These are phyloP conservation scores for Chymomyza fuscimana DNA, from an alignment of 2,888 invertebrate species.

Conservation along the genomic window DNA sequence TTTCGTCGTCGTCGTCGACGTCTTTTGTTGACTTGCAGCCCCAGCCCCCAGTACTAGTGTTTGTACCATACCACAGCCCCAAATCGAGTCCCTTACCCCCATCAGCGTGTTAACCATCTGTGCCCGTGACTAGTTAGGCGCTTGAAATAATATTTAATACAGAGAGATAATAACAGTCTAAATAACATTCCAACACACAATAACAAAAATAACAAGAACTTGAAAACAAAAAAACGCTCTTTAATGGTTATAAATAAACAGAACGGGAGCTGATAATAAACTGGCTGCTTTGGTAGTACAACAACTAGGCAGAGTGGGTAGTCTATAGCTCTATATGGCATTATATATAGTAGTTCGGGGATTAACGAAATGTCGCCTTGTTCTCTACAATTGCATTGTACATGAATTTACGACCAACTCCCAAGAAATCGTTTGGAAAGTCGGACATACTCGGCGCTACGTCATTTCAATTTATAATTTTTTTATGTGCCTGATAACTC, in stretches of 20 bases:
- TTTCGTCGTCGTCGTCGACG: not conserved
- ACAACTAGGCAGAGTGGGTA: not conserved
- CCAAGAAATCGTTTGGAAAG: not conserved
- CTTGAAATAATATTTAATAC: constrained; percentile 36
- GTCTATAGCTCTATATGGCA: not conserved
- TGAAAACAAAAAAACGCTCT: not conserved
- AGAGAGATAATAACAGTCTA: constrained; percentile 41
- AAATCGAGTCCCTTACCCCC: not conserved
- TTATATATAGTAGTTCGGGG: not conserved
- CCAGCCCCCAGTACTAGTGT: not conserved
- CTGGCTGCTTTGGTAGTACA: not conserved
- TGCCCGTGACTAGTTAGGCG: constrained; percentile 19
- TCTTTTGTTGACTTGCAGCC: constrained; percentile 11
- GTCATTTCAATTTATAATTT: not conserved
- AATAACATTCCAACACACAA: constrained; percentile 42
- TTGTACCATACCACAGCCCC: not conserved
- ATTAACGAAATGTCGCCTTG: not conserved
- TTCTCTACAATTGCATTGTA: not conserved
- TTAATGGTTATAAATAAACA: constrained; percentile 3
- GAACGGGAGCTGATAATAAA: not conserved
- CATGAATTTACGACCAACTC: not conserved
- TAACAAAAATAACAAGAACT: constrained; percentile 4
- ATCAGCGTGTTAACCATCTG: not conserved
- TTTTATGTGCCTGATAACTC: constrained; percentile 5
- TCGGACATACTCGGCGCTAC: not conserved